Percentiles rank a stretch among this genome's conserved stretches.
phyloP scores from a whole-genome alignment of 2,797 vertebrate species.

The Lagorchestes hirsutus region DNA sequence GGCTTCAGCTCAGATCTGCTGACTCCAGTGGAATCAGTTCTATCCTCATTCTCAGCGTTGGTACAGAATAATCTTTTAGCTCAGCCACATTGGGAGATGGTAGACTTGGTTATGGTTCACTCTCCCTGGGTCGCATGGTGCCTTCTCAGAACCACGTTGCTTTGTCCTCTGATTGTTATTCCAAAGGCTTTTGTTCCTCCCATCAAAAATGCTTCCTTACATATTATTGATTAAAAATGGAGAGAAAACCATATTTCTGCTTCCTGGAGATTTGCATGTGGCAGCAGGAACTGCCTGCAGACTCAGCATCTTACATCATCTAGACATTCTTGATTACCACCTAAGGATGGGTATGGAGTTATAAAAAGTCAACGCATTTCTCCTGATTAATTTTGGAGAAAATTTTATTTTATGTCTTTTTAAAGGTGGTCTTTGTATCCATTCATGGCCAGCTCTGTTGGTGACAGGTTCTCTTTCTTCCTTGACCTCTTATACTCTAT shows the following conservation, averaged over 20 bases:
- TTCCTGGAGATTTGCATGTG: conserved; percentile 46
- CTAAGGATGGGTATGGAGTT: conserved; percentile 24
- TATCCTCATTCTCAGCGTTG: conserved; percentile 30
- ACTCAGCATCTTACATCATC: conserved; percentile 17
- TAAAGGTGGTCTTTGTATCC: not conserved
- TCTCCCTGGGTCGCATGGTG: not conserved
- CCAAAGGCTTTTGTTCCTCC: conserved; percentile 41
- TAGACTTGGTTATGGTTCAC: conserved; percentile 42
- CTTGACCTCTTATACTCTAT: not conserved
- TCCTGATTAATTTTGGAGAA: conserved; percentile 20
- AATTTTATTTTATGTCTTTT: conserved; percentile 17
- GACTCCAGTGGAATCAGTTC: conserved; percentile 26
- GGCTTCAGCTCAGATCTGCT: conserved; percentile 48
- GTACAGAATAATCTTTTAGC: conserved; percentile 38
- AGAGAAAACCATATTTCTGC: conserved; percentile 9
- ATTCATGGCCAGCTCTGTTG: not conserved
- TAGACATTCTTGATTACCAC: conserved; percentile 10
- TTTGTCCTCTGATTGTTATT: conserved; percentile 27
- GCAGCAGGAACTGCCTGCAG: not conserved
- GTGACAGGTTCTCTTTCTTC: not conserved
- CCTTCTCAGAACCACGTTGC: conserved; percentile 7
- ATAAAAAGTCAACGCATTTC: conserved; percentile 36
- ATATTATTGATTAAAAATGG: conserved; percentile 22
- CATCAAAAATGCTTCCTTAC: conserved; percentile 27
- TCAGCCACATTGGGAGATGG: conserved; percentile 9